Conservation (phyloP, 92 coral and sea anemone genomes). For the Parazoanthus swiftii region DNA sequence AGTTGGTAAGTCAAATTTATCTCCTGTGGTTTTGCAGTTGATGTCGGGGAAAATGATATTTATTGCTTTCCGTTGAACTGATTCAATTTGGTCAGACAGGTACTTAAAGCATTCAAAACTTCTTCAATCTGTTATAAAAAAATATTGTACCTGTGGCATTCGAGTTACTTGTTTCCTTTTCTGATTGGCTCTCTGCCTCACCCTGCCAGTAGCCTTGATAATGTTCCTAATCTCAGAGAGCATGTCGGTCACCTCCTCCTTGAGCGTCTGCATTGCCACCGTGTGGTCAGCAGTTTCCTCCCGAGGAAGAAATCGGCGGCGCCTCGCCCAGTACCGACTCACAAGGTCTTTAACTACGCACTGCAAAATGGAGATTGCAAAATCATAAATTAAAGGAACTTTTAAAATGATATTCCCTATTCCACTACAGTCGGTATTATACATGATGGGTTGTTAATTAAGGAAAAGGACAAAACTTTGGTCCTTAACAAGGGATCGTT, state of each 20-base stretch:
- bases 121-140: no score
- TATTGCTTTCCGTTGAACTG: no score
- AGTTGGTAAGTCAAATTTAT: no score
- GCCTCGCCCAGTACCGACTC: constrained; percentile 77
- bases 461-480: not conserved
- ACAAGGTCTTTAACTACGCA: constrained; percentile 78
- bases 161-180: constrained; percentile 11
- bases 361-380: constrained; percentile 24
- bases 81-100: no score
- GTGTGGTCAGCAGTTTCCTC: constrained; percentile 50
- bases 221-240: constrained; percentile 82
- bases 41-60: no score
- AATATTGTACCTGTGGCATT: constrained; percentile 31
- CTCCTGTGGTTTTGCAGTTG: no score
- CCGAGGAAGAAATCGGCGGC: constrained; percentile 50
- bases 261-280: constrained; percentile 61
- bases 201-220: constrained; percentile 62
- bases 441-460: no score
- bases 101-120: not conserved
- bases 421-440: no score
- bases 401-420: no score
- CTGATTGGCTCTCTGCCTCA: constrained; percentile 39
- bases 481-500: not conserved
- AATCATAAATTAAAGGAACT: not conserved
- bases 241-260: constrained; percentile 80